Evolutionary conservation across 2,113 vertebrate species (phyloP).

Genomic region (Paralichthys olivaceus): DNA sequence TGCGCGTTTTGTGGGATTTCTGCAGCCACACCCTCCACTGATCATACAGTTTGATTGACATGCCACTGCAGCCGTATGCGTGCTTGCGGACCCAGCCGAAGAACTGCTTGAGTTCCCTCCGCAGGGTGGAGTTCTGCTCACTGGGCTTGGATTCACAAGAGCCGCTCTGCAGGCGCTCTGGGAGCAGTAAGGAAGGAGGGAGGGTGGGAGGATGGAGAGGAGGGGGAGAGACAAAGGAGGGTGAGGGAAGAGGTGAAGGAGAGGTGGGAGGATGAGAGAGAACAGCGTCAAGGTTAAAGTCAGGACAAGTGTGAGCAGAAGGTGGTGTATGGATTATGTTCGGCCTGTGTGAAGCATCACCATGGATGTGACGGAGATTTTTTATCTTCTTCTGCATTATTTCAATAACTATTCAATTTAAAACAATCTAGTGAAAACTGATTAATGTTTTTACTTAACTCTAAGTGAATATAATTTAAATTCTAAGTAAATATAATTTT

Average conservation of each 20-base stretch:
- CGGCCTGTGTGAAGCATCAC: not conserved
- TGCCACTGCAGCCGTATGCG: slow-evolving; percentile 90
- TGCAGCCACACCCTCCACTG: slow-evolving; percentile 97
- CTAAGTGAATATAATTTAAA: too few relatives aligned
- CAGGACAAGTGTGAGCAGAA: not conserved
- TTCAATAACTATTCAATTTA: not conserved
- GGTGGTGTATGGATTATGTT: not conserved
- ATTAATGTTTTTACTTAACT: too few relatives aligned
- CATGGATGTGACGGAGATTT: not conserved
- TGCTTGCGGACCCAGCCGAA: slow-evolving; percentile 96
- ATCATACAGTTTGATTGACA: slow-evolving; percentile 96
- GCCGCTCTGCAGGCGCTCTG: slow-evolving; percentile 82
- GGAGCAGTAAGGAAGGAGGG: not conserved
- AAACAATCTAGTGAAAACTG: too few relatives aligned
- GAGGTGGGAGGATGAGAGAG: slow-evolving; percentile 1
- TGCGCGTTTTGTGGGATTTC: slow-evolving; percentile 94
- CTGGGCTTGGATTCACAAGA: slow-evolving; percentile 88
- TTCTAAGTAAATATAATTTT: too few relatives aligned
- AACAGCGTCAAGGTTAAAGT: slow-evolving; percentile 28
- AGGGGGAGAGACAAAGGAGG: not conserved
- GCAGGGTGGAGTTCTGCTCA: slow-evolving; percentile 90
- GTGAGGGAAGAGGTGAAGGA: not conserved
- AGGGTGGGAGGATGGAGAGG: not conserved
- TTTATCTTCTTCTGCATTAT: not conserved
- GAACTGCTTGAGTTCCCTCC: slow-evolving; percentile 95